Base-by-base conservation (phyloP, 2,888 invertebrate genomes). In the Pomacea canaliculata region DNA sequence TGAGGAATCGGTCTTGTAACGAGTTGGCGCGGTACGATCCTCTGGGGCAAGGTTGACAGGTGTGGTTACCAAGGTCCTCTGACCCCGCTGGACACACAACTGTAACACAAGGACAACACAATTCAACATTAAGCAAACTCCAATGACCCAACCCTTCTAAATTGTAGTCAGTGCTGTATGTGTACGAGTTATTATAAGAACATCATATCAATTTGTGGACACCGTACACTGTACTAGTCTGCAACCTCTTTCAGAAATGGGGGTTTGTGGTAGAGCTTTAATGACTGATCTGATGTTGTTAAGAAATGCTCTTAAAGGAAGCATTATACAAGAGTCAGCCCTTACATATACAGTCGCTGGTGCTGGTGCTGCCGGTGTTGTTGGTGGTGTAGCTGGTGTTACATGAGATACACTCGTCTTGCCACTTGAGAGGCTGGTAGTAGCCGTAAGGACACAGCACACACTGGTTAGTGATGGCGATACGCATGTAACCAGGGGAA, bases 31-130 rank as follows among this genome's bases (percentile, higher is more conserved):
- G 70, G 51, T 76, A 79, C 46, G 37, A 72, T 7, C 78, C 79
- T 48, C 51, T 70, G 8, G 65, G 27, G 37, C 79, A 79, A 9
- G 56, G 63, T 16, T n/a, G n/a, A 48, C 79, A 79, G 9, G 23
- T 19, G 46, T 70, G 59, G 10, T 56, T 46, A 63, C 73, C 67
- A n/a, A 27, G 13, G 51, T 73, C 73, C 56, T 79, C 73, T 7
- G 76, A 27, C 16, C 79, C 79, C 63, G 76, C 46, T 10, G 66
- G 73, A 51, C 79, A 79, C 7, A 71, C 65, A 68, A 79, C 79
- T 79, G 70, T n/a, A 56, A 23, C 2, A 37, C 12, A 56, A 37
- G 23, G 51, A 56, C 4, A 56, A 56, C 16, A 56, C 4, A 56
- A 56, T 37, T 37, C 37, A 37, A 37, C 37, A 37, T 37, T 37